Percentiles rank a stretch among this genome's conserved stretches.
Evolutionary conservation across 1,140 invertebrate species (phyloP).

Genomic region (Eurosta solidaginis): DNA sequence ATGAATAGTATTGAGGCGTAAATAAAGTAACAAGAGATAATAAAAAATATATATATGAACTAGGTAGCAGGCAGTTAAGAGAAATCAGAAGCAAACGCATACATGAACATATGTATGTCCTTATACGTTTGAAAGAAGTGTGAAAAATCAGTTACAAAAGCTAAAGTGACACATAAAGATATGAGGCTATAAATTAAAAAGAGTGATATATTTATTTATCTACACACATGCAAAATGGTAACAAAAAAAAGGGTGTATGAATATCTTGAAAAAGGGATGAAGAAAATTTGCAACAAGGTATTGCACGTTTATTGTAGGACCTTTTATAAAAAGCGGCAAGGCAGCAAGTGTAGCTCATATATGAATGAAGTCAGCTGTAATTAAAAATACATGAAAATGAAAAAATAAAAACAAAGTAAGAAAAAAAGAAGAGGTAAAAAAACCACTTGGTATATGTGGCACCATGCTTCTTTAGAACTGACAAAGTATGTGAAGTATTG

Average conservation of each 20-base stretch:
- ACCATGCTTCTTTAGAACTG: background rate
- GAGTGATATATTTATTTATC: background rate
- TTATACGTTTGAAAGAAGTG: background rate
- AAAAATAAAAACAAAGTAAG: background rate
- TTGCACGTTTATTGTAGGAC: too few species aligned
- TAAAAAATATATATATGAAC: background rate
- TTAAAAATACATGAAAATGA: background rate
- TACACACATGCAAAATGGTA: background rate
- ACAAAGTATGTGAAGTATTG: background rate
- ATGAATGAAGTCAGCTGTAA: too few species aligned
- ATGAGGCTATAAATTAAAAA: background rate
- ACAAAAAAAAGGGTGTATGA: background rate
- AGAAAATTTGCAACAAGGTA: too few species aligned
- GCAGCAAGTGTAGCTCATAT: too few species aligned
- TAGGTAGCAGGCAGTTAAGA: background rate
- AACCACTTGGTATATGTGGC: background rate
- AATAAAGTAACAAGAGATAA: background rate
- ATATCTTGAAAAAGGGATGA: too few species aligned
- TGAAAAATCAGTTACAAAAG: conserved; percentile 18
- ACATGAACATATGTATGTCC: too few species aligned
- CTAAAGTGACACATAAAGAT: conserved; percentile 6
- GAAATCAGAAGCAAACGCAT: background rate
- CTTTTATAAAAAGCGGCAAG: too few species aligned
- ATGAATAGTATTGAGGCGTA: background rate
- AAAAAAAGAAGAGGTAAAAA: background rate